Conservation (phyloP, 2,888 invertebrate genomes). For the Agonopterix heracliana region DNA sequence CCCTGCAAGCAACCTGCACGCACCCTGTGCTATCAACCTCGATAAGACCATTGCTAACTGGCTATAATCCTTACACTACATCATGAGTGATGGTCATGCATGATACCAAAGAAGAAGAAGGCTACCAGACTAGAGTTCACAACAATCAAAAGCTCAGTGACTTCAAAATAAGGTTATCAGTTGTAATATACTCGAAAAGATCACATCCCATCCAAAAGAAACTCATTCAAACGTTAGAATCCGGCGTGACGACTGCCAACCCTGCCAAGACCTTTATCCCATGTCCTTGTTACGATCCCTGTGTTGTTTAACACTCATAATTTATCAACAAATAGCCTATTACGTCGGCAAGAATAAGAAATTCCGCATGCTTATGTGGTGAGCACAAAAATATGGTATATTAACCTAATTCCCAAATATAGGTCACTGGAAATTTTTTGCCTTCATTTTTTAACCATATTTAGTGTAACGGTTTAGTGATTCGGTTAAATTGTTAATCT, state of each 20-base stretch:
- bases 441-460: constrained; percentile 3
- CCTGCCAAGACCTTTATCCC: constrained; percentile 13
- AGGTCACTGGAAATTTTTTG: constrained; percentile 4
- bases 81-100: too few species aligned
- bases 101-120: too few species aligned
- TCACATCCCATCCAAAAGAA: too few species aligned
- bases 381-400: constrained; percentile 41
- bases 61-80: too few species aligned
- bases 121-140: too few species aligned
- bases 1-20: too few species aligned
- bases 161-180: too few species aligned
- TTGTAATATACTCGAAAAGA: too few species aligned
- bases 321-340: constrained; percentile 52
- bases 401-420: constrained; percentile 44
- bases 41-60: too few species aligned
- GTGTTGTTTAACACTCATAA: constrained; percentile 48
- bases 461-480: background rate
- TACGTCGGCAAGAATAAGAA: constrained; percentile 32
- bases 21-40: too few species aligned
- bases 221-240: too few species aligned
- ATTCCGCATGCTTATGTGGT: constrained; percentile 26
- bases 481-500: constrained; percentile 7
- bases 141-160: too few species aligned
- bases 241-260: background rate
- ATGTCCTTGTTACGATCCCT: constrained; percentile 22